Conservation (phyloP, 2,113 vertebrate species). For the Planiliza haematocheilus region DNA sequence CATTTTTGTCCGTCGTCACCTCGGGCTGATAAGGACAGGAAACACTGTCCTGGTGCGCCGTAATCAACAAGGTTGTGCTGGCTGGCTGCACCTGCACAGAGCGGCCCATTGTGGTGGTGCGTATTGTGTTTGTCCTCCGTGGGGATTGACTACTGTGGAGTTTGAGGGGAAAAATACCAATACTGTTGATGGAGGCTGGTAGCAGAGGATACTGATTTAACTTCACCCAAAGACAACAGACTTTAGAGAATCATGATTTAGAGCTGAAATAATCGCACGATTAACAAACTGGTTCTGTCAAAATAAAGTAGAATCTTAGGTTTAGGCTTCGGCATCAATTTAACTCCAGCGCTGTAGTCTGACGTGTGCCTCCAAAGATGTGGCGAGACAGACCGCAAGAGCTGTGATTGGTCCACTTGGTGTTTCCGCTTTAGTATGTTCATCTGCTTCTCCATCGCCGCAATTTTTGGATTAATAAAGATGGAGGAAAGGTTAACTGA, state of each 20-base stretch:
- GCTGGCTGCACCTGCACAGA: slow-evolving; percentile 73
- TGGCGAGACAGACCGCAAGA: too few relatives aligned
- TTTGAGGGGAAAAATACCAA: slow-evolving; percentile 3
- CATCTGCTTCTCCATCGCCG: too few relatives aligned
- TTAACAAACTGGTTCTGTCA: neutral
- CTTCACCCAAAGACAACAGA: slow-evolving; percentile 15
- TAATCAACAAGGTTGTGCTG: slow-evolving; percentile 41
- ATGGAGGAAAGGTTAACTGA: too few relatives aligned
- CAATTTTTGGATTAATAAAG: too few relatives aligned
- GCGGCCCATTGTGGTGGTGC: slow-evolving; percentile 46
- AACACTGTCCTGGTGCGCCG: slow-evolving; percentile 46
- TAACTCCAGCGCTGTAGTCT: too few relatives aligned
- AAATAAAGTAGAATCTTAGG: too few relatives aligned
- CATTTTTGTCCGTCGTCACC: slow-evolving; percentile 66
- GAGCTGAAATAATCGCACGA: too few relatives aligned
- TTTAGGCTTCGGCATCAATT: too few relatives aligned
- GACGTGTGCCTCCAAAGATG: too few relatives aligned
- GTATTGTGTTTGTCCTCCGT: slow-evolving; percentile 48
- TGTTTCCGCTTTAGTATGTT: too few relatives aligned
- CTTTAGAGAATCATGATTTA: too few relatives aligned
- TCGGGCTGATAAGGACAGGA: slow-evolving; percentile 65
- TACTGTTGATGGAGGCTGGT: slow-evolving; percentile 40
- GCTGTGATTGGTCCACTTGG: too few relatives aligned
- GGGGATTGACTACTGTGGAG: neutral
- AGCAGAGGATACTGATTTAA: slow-evolving; percentile 24